These are phyloP conservation scores for Amblyornis subalaris DNA, from an alignment of 2,113 vertebrate species.

Conservation along the genomic window DNA sequence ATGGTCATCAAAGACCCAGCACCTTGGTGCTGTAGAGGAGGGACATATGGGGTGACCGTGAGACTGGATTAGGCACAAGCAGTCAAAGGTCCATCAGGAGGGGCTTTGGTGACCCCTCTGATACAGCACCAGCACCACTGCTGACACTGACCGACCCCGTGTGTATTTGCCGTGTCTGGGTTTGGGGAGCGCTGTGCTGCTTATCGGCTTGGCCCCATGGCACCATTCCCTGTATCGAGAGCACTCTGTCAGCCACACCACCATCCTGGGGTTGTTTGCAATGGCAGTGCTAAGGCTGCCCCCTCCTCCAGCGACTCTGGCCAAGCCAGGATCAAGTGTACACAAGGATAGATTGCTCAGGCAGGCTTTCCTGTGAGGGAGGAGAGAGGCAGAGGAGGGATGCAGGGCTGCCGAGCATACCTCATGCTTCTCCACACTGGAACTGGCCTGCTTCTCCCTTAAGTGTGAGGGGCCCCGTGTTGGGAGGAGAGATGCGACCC, in stretches of 20 bases:
- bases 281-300: neutral
- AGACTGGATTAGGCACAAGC: neutral
- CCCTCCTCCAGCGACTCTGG: accelerated
- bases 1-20: neutral
- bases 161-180: neutral
- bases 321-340: neutral
- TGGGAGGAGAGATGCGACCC: neutral
- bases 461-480: accelerated
- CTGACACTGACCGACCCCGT: accelerated
- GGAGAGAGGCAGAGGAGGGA: neutral
- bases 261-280: neutral
- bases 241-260: neutral
- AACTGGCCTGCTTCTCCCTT: neutral
- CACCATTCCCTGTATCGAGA: neutral
- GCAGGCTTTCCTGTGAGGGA: neutral
- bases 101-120: neutral
- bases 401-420: neutral
- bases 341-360: neutral
- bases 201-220: neutral
- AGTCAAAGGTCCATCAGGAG: neutral
- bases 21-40: accelerated
- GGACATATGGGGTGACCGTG: accelerated
- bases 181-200: neutral
- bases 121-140: accelerated
- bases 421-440: neutral